Evolutionary conservation across 2,797 vertebrate species (phyloP), one percentile per base, ranked within the genome.

Genomic region (Schizopygopsis pylzovi): DNA sequence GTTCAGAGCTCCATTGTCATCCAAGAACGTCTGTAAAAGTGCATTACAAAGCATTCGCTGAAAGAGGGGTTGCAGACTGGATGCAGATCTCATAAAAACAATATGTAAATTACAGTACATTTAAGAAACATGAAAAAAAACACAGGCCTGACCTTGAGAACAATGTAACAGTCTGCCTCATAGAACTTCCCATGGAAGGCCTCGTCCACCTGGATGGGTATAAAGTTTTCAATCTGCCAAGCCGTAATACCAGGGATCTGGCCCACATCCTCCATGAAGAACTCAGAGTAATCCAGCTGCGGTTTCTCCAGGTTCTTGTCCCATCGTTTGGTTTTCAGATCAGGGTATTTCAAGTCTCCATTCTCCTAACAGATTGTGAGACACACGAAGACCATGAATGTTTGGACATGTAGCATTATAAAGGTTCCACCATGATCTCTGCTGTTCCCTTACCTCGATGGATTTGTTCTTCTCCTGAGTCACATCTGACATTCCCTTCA

Each of bases 161-260:
- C 88, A 0, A 99, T 99, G 94, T 99, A 99, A 94, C 97, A 97
- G 92, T 99, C 98, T 0, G 97, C 98, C 91, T 99, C 98, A 0
- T 99, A 99, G 94, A 99, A 99, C 93, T 97, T 99, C 83, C 98
- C 95, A 0, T 98, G 96, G 86, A 99, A 97, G 11, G 97, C 89
- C 84, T 99, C 98, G 0, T 99, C 98, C 79, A 98, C 95, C 89
- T 95, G 93, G 0, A 95, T 91, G 0, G 98, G 98, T 85, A 99
- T 86, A 0, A 99, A 99, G 92, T 99, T 99, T 93, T 99, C 98
- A 0, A 99, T 99, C 94, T 99, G 98, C 97, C 97, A 99, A 88
- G 98, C 94, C 0, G 94, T 90, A 71, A 98, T 56, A 6, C 98
- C 97, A 0, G 98, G 98, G 88, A 99, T 90, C 92, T 99, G 96